phyloP scores from a whole-genome alignment of 2,113 vertebrate genomes.

The Pongo pygmaeus region DNA sequence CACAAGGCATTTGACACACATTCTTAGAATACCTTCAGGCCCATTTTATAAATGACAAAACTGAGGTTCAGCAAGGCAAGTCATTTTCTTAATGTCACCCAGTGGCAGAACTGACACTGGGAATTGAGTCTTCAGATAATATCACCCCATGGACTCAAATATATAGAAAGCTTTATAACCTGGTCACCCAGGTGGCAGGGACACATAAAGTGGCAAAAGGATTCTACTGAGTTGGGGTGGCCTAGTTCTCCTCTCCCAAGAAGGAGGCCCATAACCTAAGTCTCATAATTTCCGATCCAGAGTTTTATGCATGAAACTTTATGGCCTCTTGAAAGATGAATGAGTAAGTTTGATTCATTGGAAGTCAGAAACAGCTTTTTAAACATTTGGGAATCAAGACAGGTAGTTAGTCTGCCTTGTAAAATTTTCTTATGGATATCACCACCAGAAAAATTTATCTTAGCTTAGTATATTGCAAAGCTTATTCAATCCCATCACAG shows the following conservation, averaged over 20 bases:
- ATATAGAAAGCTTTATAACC: not conserved
- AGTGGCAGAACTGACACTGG: not conserved
- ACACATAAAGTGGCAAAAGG: not conserved
- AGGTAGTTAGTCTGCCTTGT: constrained; percentile 67
- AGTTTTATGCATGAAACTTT: constrained; percentile 71
- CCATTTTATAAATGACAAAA: constrained; percentile 5
- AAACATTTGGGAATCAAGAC: constrained; percentile 73
- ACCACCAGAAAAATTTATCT: constrained; percentile 70
- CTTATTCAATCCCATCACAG: constrained; percentile 36
- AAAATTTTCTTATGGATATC: constrained; percentile 74
- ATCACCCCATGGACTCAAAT: not conserved
- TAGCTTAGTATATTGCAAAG: not conserved
- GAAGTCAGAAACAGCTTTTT: constrained; percentile 73
- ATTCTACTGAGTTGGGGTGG: not conserved
- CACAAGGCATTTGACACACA: not conserved
- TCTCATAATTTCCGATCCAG: constrained; percentile 61
- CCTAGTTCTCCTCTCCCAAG: not conserved
- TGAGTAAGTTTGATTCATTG: constrained; percentile 72
- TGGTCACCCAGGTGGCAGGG: not conserved
- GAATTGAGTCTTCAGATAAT: not conserved
- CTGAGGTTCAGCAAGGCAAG: not conserved
- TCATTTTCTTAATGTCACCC: not conserved
- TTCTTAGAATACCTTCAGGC: not conserved
- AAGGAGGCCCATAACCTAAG: constrained; percentile 40
- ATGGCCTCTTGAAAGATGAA: constrained; percentile 71